These are phyloP conservation scores for Trypoxylus dichotomus DNA, from an alignment of 1,140 invertebrate species.

Conservation along the genomic window DNA sequence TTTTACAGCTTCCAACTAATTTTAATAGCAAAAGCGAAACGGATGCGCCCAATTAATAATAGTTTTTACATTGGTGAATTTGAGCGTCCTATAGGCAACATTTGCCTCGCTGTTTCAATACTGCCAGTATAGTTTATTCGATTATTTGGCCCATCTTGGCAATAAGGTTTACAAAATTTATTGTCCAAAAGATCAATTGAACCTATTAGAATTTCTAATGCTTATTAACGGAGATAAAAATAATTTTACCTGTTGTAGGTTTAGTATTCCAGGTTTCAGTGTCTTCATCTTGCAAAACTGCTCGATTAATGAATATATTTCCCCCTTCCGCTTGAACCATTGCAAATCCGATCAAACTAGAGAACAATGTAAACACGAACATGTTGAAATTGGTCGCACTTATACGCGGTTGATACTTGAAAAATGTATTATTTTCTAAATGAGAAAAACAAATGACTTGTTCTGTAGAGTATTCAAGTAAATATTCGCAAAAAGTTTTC, in stretches of 20 bases:
- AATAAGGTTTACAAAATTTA: too few species aligned
- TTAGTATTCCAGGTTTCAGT: background rate
- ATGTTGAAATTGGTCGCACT: background rate
- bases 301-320: conserved; percentile 7
- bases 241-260: background rate
- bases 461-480: background rate
- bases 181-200: background rate
- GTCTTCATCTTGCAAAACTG: conserved; percentile 1
- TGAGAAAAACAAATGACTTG: background rate
- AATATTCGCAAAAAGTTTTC: background rate
- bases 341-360: background rate
- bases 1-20: too few species aligned
- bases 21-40: too few species aligned
- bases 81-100: too few species aligned
- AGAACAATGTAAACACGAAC: background rate
- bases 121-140: too few species aligned
- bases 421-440: background rate
- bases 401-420: background rate
- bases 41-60: too few species aligned
- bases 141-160: too few species aligned
- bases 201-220: background rate
- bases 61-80: too few species aligned
- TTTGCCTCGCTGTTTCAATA: too few species aligned
- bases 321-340: background rate
- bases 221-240: background rate